Evolutionary conservation across 2,797 vertebrate genomes (phyloP).

Genomic region (Sebastiscus albofasciatus): DNA sequence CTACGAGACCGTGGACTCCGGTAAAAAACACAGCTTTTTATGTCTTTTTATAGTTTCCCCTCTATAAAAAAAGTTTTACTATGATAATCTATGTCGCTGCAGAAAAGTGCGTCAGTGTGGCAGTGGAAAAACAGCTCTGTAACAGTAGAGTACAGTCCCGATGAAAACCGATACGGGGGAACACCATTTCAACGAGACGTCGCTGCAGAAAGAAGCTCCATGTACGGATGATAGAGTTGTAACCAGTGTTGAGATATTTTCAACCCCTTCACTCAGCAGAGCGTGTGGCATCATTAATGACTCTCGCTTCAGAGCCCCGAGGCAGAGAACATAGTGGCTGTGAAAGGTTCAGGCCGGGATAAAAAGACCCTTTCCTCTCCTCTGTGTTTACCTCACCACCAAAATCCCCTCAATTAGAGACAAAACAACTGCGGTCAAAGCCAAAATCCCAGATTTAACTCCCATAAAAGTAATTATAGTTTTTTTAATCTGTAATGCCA

Average conservation of each 20-base stretch:
- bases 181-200: slow-evolving; percentile 26
- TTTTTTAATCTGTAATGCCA: slow-evolving; percentile 70
- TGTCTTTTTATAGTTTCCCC: slow-evolving; percentile 65
- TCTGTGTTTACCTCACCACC: slow-evolving; percentile 71
- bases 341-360: slow-evolving; percentile 62
- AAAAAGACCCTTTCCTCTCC: slow-evolving; percentile 60
- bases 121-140: slow-evolving; percentile 57
- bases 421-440: slow-evolving; percentile 71
- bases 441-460: slow-evolving; percentile 79
- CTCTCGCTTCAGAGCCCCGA: slow-evolving; percentile 31
- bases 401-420: slow-evolving; percentile 79
- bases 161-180: slow-evolving; percentile 60
- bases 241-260: slow-evolving; percentile 35
- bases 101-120: slow-evolving; percentile 61
- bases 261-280: slow-evolving; percentile 38
- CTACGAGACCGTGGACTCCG: slow-evolving; percentile 17
- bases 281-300: slow-evolving; percentile 58
- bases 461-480: slow-evolving; percentile 81
- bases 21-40: slow-evolving; percentile 15
- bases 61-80: slow-evolving; percentile 55
- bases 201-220: slow-evolving; percentile 27
- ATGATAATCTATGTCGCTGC: slow-evolving; percentile 55
- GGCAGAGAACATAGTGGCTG: slow-evolving; percentile 45
- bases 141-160: slow-evolving; percentile 46
- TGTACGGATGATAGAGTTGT: slow-evolving; percentile 27